These are phyloP conservation scores for Enteromius radiatus DNA, from an alignment of 2,797 vertebrate species.

Conservation along the genomic window DNA sequence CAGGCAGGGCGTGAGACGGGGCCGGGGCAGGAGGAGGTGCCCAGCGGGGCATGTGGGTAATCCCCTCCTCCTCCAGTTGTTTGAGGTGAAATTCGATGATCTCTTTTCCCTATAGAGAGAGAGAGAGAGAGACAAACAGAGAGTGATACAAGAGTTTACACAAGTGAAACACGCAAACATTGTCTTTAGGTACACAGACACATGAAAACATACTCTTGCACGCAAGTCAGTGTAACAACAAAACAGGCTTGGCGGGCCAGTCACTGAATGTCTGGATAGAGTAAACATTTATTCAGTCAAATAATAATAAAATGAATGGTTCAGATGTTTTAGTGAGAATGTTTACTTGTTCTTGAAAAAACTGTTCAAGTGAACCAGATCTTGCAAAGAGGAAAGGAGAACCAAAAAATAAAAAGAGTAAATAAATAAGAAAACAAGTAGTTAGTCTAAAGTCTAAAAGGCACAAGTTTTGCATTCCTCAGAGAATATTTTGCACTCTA, in stretches of 20 bases:
- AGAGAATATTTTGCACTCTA: background rate
- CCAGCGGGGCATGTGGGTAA: constrained; percentile 88
- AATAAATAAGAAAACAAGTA: too few species aligned
- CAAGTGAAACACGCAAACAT: background rate
- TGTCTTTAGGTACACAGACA: background rate
- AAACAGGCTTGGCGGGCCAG: constrained; percentile 3
- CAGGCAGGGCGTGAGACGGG: constrained; percentile 44
- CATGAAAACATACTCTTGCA: background rate
- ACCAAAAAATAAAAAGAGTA: too few species aligned
- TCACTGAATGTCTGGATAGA: background rate
- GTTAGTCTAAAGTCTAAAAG: too few species aligned
- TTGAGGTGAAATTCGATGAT: constrained; percentile 93
- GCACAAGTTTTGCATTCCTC: background rate
- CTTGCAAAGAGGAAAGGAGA: background rate
- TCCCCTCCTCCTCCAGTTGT: constrained; percentile 88
- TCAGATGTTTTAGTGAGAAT: background rate
- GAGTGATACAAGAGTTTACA: background rate
- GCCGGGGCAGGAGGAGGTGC: constrained; percentile 66
- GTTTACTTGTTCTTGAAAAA: background rate
- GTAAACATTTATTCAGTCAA: constrained; percentile 12
- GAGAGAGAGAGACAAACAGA: constrained; percentile 28
- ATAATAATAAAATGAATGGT: background rate
- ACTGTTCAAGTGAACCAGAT: background rate
- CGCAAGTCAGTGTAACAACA: background rate
- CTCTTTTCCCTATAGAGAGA: constrained; percentile 87